A percentile compares a stretch with the other conserved stretches of the same genome.
These are phyloP conservation scores for Hiodon alosoides DNA, from an alignment of 2,113 vertebrate genomes.

Conservation along the genomic window DNA sequence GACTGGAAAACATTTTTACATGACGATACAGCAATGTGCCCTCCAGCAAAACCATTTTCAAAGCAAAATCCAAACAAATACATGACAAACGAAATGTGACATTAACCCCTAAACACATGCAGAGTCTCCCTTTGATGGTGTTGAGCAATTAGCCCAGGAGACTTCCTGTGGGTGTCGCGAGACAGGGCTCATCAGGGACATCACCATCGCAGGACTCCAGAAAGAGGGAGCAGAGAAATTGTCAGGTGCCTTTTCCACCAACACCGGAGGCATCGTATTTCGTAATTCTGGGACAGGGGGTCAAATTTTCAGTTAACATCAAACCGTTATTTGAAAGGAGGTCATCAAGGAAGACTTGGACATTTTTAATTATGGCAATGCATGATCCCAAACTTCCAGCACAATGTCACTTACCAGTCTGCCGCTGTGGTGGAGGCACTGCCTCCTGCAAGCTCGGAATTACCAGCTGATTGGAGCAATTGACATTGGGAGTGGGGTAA, in stretches of 20 bases:
- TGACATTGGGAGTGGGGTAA: background rate
- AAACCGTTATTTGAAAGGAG: too few species aligned
- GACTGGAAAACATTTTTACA: too few species aligned
- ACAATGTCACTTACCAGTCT: background rate
- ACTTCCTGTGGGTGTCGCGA: background rate
- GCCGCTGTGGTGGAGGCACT: background rate
- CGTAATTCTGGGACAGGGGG: background rate
- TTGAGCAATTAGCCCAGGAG: background rate
- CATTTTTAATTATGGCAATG: too few species aligned
- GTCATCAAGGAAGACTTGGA: too few species aligned
- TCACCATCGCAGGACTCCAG: conserved; percentile 4
- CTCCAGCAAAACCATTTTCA: too few species aligned
- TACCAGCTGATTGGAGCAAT: background rate
- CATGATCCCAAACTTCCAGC: too few species aligned
- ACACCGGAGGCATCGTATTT: background rate
- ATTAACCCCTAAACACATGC: background rate
- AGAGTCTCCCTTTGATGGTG: background rate
- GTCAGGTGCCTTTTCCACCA: background rate
- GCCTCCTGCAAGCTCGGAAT: background rate
- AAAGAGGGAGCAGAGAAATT: conserved; percentile 2
- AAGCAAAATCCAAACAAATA: too few species aligned
- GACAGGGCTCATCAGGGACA: conserved; percentile 3
- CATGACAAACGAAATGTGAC: too few species aligned
- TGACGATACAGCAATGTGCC: too few species aligned
- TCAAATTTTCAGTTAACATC: background rate